phyloP scores from a whole-genome alignment of 2,797 vertebrate species.

The Momotus momota region DNA sequence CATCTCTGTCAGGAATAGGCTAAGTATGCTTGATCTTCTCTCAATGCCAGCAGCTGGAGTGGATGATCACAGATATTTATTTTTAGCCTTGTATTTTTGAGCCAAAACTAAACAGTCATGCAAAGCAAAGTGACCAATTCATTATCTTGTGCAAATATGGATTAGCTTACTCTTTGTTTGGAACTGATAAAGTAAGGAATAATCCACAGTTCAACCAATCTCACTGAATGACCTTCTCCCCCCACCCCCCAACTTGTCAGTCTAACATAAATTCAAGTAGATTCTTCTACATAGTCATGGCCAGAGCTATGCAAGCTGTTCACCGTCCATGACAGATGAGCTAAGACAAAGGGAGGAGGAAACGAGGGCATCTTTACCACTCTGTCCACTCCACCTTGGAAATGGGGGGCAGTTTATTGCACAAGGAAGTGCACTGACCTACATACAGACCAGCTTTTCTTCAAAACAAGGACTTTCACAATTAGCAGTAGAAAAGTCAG shows the following conservation, averaged over 20 bases:
- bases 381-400: not conserved
- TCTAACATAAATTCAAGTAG: not conserved
- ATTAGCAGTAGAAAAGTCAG: not conserved
- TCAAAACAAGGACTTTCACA: not conserved
- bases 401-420: not conserved
- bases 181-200: not conserved
- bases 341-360: not conserved
- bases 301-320: not conserved
- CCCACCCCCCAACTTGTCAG: not conserved
- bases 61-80: constrained; percentile 23
- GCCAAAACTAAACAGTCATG: not conserved
- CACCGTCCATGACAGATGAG: not conserved
- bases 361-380: not conserved
- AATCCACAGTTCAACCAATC: not conserved
- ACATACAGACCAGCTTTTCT: not conserved
- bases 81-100: constrained; percentile 45
- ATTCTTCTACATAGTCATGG: not conserved
- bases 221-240: not conserved
- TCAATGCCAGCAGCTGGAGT: constrained; percentile 32
- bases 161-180: not conserved
- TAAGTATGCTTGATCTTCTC: not conserved
- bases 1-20: not conserved
- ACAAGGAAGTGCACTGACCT: not conserved
- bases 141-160: not conserved
- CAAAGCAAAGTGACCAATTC: not conserved